Evolutionary conservation across 53 echinoderm and acorn worm species (phyloP), one percentile per base, ranked within the genome.

Genomic region (Antedon mediterranea): DNA sequence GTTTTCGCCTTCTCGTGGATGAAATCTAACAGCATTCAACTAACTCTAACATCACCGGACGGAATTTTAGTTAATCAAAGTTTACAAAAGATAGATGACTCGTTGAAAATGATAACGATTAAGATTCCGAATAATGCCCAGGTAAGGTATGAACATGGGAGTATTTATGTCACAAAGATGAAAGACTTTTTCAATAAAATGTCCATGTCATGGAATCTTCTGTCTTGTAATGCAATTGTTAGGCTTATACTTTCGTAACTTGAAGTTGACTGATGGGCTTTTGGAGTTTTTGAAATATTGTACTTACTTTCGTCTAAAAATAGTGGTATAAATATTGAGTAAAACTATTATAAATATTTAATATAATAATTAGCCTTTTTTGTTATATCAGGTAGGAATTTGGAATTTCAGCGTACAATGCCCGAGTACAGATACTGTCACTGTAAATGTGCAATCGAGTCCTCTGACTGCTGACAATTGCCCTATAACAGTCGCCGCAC

Each of bases 1-100:
- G 75, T 80, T 0, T 78, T 85, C 41, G 41, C 71, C 8, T 81
- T 85, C 72, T 85, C 79, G 34, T 85, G 85, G 85, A 34, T 79
- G 28, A 80, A 74, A 30, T 28, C 43, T 4, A 30, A 74, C 3
- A 30, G 37, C 28, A 73, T 80, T 0, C 72, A 34, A 0, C 81
- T 80, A 14, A 14, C 0, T 1, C 26, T 76, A 4, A 32, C 18
- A 33, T 80, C 72, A 34, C 85, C 85, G 0, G 30, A 30, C 15
- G 85, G 85, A 0, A 27, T n/a, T 0, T 14, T 71, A 30, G 80
- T 80, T 33, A 77, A 85, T 43, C 33, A 37, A 4, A 26, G 72
- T 15, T 76, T 80, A 34, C 81, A 85, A 73, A 42, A 32, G 13
- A 27, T 4, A 32, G 85, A 85, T 43, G 30, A 80, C 20, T 18